Conservation (phyloP, 2,797 vertebrate genomes). For the Acipenser transmontanus region DNA sequence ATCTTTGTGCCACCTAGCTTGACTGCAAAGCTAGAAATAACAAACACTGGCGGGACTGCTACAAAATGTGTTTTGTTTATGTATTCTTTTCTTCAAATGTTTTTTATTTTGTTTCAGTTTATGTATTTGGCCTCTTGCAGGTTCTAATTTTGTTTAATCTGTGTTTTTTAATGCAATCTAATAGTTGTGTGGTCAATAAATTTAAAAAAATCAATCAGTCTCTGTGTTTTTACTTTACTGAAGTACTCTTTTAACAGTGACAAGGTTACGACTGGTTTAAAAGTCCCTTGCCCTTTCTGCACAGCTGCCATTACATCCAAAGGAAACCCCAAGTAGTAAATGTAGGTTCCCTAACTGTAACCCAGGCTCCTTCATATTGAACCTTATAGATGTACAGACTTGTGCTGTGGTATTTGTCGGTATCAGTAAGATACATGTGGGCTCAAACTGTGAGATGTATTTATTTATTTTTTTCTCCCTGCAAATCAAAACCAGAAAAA, state of each 20-base stretch:
- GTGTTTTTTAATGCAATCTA: slow-evolving; percentile 1
- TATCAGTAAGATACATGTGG: slow-evolving; percentile 6
- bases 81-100: neutral
- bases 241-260: neutral
- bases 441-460: slow-evolving; percentile 6
- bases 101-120: neutral
- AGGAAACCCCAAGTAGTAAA: neutral
- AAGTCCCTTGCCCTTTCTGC: neutral
- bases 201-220: neutral
- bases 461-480: neutral
- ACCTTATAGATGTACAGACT: no score
- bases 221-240: neutral
- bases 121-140: neutral
- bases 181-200: slow-evolving; percentile 7
- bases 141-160: neutral
- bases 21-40: no score
- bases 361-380: no score
- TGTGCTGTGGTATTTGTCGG: neutral
- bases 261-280: neutral
- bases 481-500: slow-evolving; percentile 7
- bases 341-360: no score
- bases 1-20: no score
- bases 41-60: no score
- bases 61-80: neutral
- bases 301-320: neutral